Evolutionary conservation across 2,113 vertebrate species (phyloP).

Genomic region (Entomyzon cyanotis): DNA sequence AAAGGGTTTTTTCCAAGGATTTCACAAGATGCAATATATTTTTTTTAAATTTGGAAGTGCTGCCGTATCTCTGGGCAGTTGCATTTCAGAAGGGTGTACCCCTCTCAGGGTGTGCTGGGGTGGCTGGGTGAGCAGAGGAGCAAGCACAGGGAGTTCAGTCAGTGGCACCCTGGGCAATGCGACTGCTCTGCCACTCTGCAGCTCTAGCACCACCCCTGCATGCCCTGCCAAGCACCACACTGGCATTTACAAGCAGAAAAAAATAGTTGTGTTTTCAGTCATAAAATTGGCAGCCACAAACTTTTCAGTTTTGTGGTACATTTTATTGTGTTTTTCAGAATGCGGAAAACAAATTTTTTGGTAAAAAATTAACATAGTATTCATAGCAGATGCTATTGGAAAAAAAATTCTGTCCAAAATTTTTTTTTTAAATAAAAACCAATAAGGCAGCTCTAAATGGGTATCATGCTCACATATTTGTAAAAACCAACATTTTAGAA

Average conservation of each 20-base stretch:
- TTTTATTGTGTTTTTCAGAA: neutral
- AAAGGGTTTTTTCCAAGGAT: neutral
- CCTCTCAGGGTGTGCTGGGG: neutral
- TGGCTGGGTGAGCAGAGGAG: neutral
- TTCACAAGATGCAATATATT: rapidly evolving
- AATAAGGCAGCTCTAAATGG: neutral
- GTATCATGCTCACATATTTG: neutral
- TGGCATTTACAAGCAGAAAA: neutral
- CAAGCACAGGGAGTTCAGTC: neutral
- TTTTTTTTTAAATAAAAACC: neutral
- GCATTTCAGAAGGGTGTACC: neutral
- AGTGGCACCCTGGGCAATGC: neutral
- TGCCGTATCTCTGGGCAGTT: rapidly evolving
- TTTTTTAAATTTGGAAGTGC: neutral
- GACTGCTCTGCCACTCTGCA: neutral
- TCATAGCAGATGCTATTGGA: neutral
- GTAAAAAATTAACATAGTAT: neutral
- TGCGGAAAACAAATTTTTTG: neutral
- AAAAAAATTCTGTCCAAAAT: neutral
- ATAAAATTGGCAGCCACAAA: neutral
- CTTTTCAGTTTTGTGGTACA: neutral
- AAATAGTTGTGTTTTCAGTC: neutral
- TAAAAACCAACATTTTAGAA: neutral
- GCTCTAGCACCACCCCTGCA: neutral
- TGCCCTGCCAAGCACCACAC: neutral